Evolutionary conservation across 2,113 vertebrate species (phyloP).

Genomic region (Dolichallabes microphthalmus): DNA sequence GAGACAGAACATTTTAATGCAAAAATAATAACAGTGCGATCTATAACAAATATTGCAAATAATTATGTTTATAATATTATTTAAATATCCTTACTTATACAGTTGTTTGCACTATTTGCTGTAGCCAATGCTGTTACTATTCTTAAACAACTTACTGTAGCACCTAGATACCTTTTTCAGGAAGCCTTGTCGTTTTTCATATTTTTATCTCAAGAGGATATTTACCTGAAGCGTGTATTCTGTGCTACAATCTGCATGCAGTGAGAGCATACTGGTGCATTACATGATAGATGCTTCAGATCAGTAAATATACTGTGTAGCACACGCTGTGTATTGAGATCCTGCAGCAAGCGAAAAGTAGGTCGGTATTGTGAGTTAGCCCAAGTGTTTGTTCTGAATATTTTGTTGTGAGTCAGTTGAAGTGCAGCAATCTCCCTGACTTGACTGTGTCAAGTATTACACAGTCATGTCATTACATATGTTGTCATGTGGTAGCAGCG

Average conservation of each 20-base stretch:
- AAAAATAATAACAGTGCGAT: too few species aligned
- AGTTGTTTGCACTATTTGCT: too few species aligned
- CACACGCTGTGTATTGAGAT: not conserved
- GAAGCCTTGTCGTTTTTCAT: not conserved
- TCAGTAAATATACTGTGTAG: not conserved
- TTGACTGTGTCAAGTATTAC: not conserved
- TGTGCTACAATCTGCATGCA: not conserved
- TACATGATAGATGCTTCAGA: not conserved
- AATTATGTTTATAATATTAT: too few species aligned
- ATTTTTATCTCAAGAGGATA: not conserved
- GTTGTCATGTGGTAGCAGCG: not conserved
- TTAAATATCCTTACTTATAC: too few species aligned
- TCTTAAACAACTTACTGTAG: too few species aligned
- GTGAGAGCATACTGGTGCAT: not conserved
- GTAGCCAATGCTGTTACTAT: too few species aligned
- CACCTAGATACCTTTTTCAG: too few species aligned
- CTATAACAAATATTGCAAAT: too few species aligned
- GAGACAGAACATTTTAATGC: too few species aligned
- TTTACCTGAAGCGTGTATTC: not conserved
- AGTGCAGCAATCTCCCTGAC: slow-evolving; percentile 3
- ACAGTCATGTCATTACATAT: too few species aligned
- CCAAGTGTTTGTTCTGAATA: not conserved
- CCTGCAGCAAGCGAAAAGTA: slow-evolving; percentile 1
- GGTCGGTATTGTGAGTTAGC: not conserved
- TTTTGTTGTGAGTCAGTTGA: not conserved